Conservation (phyloP, 2,888 invertebrate genomes). For the Chrysolina oricalcia region DNA sequence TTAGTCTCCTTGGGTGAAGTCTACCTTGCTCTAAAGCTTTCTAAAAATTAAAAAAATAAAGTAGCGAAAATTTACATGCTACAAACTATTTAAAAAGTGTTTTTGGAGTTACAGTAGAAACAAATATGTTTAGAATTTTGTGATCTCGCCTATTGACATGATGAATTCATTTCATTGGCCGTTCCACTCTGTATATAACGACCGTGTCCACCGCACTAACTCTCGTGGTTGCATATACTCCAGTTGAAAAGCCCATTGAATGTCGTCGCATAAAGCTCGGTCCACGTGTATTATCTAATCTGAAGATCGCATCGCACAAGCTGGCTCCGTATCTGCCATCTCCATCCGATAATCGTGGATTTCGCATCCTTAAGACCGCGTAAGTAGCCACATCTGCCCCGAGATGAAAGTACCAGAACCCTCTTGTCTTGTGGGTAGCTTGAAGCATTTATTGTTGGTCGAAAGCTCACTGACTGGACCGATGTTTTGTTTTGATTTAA, state of each 20-base stretch:
- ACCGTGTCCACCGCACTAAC: not conserved
- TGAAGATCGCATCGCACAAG: slow-evolving; percentile 66
- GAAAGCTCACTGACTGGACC: not conserved
- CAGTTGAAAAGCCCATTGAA: slow-evolving; percentile 66
- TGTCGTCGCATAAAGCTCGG: slow-evolving; percentile 64
- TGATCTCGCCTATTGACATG: too few relatives aligned
- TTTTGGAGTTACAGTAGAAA: too few relatives aligned
- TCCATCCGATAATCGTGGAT: slow-evolving; percentile 61
- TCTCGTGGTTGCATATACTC: slow-evolving; percentile 20
- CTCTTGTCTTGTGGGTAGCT: slow-evolving; percentile 9
- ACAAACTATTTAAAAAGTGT: too few relatives aligned
- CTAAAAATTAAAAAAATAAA: too few relatives aligned
- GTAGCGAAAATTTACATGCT: too few relatives aligned
- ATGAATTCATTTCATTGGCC: not conserved
- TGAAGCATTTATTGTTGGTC: slow-evolving; percentile 7
- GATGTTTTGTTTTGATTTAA: not conserved
- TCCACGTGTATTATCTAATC: slow-evolving; percentile 65
- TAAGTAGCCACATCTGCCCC: slow-evolving; percentile 62
- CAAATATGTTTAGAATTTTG: too few relatives aligned
- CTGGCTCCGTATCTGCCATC: slow-evolving; percentile 60
- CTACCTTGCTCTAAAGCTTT: too few relatives aligned
- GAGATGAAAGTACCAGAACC: slow-evolving; percentile 45
- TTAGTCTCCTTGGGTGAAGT: too few relatives aligned
- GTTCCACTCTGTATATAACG: not conserved
- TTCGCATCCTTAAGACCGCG: slow-evolving; percentile 54